Percentiles rank a stretch among this genome's conserved stretches.
These are phyloP conservation scores for Drosophila rubida DNA, from an alignment of 2,888 invertebrate genomes.

Conservation along the genomic window DNA sequence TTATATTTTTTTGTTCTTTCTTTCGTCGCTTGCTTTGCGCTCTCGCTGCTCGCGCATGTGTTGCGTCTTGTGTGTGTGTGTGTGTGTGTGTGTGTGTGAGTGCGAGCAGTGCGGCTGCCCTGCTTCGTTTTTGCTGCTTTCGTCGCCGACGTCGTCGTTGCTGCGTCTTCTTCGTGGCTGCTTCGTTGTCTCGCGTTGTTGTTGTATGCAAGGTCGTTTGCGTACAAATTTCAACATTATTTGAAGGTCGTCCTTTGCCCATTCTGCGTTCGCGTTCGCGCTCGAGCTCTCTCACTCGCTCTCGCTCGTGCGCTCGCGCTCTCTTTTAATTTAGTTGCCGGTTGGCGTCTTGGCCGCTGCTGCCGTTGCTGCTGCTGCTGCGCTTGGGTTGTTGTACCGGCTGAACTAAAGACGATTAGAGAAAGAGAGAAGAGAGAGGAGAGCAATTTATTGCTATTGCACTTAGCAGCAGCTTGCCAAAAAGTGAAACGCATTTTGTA, in stretches of 20 bases:
- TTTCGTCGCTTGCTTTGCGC: slow-evolving; percentile 47
- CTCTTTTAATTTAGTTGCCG: slow-evolving; percentile 44
- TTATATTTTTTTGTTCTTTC: slow-evolving; percentile 48
- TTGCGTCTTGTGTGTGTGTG: slow-evolving; percentile 49
- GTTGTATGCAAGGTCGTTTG: slow-evolving; percentile 85
- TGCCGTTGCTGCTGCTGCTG: slow-evolving; percentile 21
- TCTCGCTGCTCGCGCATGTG: slow-evolving; percentile 69
- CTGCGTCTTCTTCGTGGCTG: slow-evolving; percentile 60
- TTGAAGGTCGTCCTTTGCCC: slow-evolving; percentile 85
- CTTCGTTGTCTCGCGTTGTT: slow-evolving; percentile 66
- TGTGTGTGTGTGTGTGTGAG: slow-evolving; percentile 24
- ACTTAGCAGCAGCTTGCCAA: slow-evolving; percentile 15
- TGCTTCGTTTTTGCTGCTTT: slow-evolving; percentile 49
- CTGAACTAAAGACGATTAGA: slow-evolving; percentile 43
- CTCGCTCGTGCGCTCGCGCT: slow-evolving; percentile 44
- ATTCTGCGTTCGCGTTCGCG: slow-evolving; percentile 56
- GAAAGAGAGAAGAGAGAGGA: neutral
- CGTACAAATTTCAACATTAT: slow-evolving; percentile 85
- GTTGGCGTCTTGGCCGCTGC: slow-evolving; percentile 48
- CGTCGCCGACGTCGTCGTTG: slow-evolving; percentile 43
- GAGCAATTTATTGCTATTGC: slow-evolving; percentile 31
- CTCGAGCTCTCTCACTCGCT: slow-evolving; percentile 28
- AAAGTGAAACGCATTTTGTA: slow-evolving; percentile 35
- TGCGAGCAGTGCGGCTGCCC: slow-evolving; percentile 52
- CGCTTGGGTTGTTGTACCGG: slow-evolving; percentile 51